Percentiles rank a stretch among this genome's conserved stretches.
Evolutionary conservation across 2,113 vertebrate species (phyloP).

Genomic region (Condylura cristata): DNA sequence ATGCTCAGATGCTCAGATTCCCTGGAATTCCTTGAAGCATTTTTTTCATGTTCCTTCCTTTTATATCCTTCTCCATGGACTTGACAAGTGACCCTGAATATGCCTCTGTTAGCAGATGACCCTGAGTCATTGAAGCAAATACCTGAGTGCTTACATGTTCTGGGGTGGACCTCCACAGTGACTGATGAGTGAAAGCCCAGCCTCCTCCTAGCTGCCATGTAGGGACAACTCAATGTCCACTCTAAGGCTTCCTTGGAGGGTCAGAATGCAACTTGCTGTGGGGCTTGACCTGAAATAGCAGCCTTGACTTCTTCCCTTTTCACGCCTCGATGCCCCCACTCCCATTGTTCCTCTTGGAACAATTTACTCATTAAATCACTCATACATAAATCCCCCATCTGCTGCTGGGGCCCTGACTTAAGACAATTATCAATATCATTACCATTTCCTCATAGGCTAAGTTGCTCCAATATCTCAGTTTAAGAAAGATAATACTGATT

Average conservation of each 20-base stretch:
- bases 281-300: background rate
- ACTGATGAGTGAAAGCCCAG: background rate
- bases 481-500: background rate
- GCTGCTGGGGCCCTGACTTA: background rate
- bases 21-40: background rate
- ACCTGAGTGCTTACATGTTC: background rate
- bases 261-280: rapidly evolving
- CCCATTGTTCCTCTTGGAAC: background rate
- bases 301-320: background rate
- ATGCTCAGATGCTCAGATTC: background rate
- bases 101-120: background rate
- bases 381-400: background rate
- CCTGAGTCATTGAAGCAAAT: background rate
- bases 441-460: background rate
- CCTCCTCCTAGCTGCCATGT: background rate
- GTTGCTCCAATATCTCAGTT: background rate
- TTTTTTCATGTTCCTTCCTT: background rate
- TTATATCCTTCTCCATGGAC: background rate
- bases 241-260: background rate
- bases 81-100: background rate
- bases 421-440: background rate
- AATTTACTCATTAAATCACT: slow-evolving; percentile 22
- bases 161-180: background rate
- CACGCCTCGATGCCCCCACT: background rate
- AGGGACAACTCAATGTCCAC: background rate